Evolutionary conservation across 1,140 invertebrate genomes (phyloP).

Genomic region (Scaptomyza montana): DNA sequence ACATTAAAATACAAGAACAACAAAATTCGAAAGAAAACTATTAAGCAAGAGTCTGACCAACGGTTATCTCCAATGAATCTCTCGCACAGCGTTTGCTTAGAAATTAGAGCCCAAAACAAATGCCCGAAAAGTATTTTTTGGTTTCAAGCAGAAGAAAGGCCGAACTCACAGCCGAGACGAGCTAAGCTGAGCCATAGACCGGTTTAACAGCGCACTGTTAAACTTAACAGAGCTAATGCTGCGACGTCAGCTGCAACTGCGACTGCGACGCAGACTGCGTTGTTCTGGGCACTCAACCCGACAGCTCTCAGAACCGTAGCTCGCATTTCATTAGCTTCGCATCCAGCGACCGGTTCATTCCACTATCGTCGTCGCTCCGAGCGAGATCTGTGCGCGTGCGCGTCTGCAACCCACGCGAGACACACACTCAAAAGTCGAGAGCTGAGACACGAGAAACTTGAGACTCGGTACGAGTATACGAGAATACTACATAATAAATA

Average conservation of each 20-base stretch:
- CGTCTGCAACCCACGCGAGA: conserved; percentile 47
- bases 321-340: conserved; percentile 76
- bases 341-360: conserved; percentile 70
- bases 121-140: conserved; percentile 49
- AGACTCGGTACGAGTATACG: not conserved
- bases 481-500: conserved; percentile 16
- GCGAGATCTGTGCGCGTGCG: conserved; percentile 68
- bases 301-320: conserved; percentile 60
- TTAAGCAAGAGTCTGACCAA: conserved; percentile 70
- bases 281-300: conserved; percentile 74
- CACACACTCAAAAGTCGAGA: conserved; percentile 1
- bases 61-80: conserved; percentile 65
- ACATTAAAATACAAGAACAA: conserved; percentile 26
- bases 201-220: conserved; percentile 73
- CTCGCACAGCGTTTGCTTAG: conserved; percentile 70
- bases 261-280: conserved; percentile 16
- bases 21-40: conserved; percentile 79
- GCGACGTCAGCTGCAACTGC: not conserved
- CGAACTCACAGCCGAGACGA: not conserved
- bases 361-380: conserved; percentile 33
- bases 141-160: conserved; percentile 33
- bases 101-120: conserved; percentile 82
- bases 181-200: conserved; percentile 31
- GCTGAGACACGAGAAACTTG: not conserved
- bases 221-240: conserved; percentile 43